Evolutionary conservation across 2,113 vertebrate genomes (phyloP), one percentile per base, ranked within the genome.

Genomic region (Colinus virginianus): DNA sequence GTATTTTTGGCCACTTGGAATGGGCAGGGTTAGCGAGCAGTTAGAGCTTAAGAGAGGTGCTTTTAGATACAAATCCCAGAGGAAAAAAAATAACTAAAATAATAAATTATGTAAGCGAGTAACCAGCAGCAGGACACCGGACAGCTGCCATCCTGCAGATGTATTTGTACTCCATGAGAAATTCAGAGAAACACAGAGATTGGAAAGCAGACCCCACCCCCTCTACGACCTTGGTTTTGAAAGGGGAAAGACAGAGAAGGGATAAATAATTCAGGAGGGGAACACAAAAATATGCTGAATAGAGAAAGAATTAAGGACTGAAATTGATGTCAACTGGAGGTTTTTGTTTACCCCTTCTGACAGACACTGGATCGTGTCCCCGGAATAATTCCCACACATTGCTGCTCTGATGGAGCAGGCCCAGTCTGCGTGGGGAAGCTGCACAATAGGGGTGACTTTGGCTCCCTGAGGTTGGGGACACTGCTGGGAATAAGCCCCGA

Each of bases 41-140:
- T 78, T 66, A 90, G 69, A 90, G 94, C 87, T 96, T 95, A 95
- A 56, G 78, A 86, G 83, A 78, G 76, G 71, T 49, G 82, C 79
- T 94, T 91, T 95, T 86, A 91, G 87, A 90, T 86, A 90, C 45
- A 95, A 96, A 96, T 93, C 91, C 93, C 15, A 15, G 70, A 32
- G 34, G 30, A 62, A 81, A 53, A 69, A 74, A 78, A 62, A 61
- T 7, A 21, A 62, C 51, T 45, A 53, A 93, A 95, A 93, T 76
- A 88, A 91, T 76, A 87, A 91, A 78, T 95, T 92, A 90, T 8
- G 2, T 51, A 90, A 93, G 82, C 45, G 40, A 71, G 30, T 55
- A 51, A 68, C 43, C 83, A 58, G 59, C 80, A 42, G 28, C 79
- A 62, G 90, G 46, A 87, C 84, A 72, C 3, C 84, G 72, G 68